Evolutionary conservation across 2,113 vertebrate species (phyloP).

Genomic region (Otus sunia): DNA sequence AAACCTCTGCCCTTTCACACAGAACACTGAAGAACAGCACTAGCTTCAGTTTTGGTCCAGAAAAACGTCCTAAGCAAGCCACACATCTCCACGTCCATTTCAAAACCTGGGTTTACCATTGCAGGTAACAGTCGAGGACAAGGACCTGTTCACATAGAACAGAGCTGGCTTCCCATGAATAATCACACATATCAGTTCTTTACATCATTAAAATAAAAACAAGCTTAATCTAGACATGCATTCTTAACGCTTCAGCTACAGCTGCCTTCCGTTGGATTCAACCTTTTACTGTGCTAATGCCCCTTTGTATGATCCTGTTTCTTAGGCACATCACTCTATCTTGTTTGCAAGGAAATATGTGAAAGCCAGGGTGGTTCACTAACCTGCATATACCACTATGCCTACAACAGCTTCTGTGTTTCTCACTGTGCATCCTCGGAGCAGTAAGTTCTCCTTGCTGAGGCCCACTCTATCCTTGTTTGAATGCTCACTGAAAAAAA

Average conservation of each 20-base stretch:
- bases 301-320: not conserved
- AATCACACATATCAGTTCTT: not conserved
- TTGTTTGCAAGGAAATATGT: not conserved
- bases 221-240: not conserved
- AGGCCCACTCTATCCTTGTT: slow-evolving; percentile 84
- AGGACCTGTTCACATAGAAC: not conserved
- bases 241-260: not conserved
- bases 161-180: not conserved
- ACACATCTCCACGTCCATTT: not conserved
- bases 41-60: not conserved
- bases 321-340: not conserved
- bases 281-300: not conserved
- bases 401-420: slow-evolving; percentile 92
- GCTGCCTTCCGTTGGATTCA: not conserved
- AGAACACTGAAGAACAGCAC: not conserved
- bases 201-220: not conserved
- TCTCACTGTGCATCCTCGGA: slow-evolving; percentile 90
- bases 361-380: not conserved
- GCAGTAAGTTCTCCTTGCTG: slow-evolving; percentile 86
- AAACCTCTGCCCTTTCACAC: not conserved
- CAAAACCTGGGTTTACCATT: not conserved
- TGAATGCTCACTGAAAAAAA: slow-evolving; percentile 80
- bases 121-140: not conserved
- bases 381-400: slow-evolving; percentile 95
- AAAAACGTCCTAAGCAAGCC: not conserved